A percentile compares a stretch with the other conserved stretches of the same genome.
Conservation (phyloP, 2,888 invertebrate genomes). For the Dioctria linearis region DNA sequence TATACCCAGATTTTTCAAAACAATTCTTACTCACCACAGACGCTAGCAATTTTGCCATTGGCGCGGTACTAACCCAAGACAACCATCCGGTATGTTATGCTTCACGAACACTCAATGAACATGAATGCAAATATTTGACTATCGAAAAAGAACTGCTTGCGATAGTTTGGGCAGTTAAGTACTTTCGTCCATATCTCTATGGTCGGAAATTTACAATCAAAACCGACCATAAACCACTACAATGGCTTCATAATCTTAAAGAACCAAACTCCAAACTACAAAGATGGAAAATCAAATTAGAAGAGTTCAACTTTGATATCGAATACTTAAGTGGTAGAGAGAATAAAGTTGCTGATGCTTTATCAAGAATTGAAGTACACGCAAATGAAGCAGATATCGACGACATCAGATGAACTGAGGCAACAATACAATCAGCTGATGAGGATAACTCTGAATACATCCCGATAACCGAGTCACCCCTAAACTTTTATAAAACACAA, state of each 20-base stretch:
- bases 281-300: slow-evolving; percentile 64
- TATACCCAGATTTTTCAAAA: slow-evolving; percentile 51
- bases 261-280: slow-evolving; percentile 62
- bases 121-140: slow-evolving; percentile 8
- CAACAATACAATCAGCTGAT: too few species aligned
- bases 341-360: too few species aligned
- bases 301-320: not conserved
- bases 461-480: slow-evolving; percentile 51
- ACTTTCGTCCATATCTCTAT: slow-evolving; percentile 23
- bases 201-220: not conserved
- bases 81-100: slow-evolving; percentile 39
- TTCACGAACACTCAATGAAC: slow-evolving; percentile 34
- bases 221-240: slow-evolving; percentile 62
- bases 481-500: slow-evolving; percentile 50
- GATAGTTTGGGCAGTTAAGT: slow-evolving; percentile 47
- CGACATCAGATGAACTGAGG: too few species aligned
- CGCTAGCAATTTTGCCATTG: slow-evolving; percentile 45
- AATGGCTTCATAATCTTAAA: slow-evolving; percentile 63
- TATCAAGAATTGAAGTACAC: too few species aligned
- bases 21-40: slow-evolving; percentile 42
- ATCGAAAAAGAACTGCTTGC: slow-evolving; percentile 50
- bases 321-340: too few species aligned
- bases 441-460: slow-evolving; percentile 55
- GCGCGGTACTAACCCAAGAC: slow-evolving; percentile 45
- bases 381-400: too few species aligned